Evolutionary conservation across 2,888 invertebrate species (phyloP).

Genomic region (Protophormia terraenovae): DNA sequence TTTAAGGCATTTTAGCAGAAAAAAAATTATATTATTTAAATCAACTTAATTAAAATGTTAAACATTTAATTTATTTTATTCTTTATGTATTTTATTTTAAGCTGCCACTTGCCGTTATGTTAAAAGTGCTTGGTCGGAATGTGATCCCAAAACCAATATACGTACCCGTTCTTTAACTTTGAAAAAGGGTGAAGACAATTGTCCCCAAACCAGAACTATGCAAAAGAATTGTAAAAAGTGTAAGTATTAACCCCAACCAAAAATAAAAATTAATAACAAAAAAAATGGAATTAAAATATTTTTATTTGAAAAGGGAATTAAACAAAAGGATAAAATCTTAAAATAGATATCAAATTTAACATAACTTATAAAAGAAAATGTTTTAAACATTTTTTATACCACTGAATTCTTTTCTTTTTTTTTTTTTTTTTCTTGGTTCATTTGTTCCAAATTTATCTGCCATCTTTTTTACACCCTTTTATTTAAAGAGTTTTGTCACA

Average conservation of each 20-base stretch:
- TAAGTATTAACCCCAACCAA: slow-evolving; percentile 78
- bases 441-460: too few species aligned
- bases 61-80: slow-evolving; percentile 14
- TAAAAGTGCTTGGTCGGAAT: slow-evolving; percentile 93
- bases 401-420: too few species aligned
- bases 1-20: neutral
- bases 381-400: too few species aligned
- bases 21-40: slow-evolving; percentile 1
- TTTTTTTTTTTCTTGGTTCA: too few species aligned
- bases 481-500: too few species aligned
- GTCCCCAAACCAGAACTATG: slow-evolving; percentile 90
- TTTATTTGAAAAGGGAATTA: neutral
- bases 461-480: too few species aligned
- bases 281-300: neutral
- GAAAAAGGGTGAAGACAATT: slow-evolving; percentile 91
- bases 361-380: too few species aligned
- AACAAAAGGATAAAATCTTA: too few species aligned
- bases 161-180: slow-evolving; percentile 91
- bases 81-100: slow-evolving; percentile 62
- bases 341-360: too few species aligned
- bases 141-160: slow-evolving; percentile 91
- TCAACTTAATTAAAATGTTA: slow-evolving; percentile 30
- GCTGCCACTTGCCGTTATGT: slow-evolving; percentile 89
- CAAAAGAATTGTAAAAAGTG: slow-evolving; percentile 96
- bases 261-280: neutral